A percentile compares a stretch with the other conserved stretches of the same genome.
Conservation (phyloP, 2,797 vertebrate genomes). For the Characodon lateralis region DNA sequence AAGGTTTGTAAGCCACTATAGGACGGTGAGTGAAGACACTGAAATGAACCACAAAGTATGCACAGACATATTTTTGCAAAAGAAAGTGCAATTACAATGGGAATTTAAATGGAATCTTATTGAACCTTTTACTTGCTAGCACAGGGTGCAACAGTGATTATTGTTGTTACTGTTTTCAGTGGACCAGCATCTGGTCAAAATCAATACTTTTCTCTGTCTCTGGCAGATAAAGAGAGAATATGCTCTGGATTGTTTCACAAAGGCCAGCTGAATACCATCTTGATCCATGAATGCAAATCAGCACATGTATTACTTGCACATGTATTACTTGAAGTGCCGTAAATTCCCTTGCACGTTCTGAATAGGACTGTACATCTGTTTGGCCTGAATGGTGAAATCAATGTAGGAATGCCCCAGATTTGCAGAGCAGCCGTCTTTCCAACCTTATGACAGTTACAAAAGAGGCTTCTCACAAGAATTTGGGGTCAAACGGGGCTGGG, state of each 20-base stretch:
- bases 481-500: slow-evolving; percentile 53
- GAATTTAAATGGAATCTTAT: slow-evolving; percentile 47
- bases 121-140: slow-evolving; percentile 55
- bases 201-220: slow-evolving; percentile 42
- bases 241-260: slow-evolving; percentile 36
- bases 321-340: slow-evolving; percentile 34
- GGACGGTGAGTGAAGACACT: neutral
- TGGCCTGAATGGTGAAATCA: slow-evolving; percentile 57
- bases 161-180: slow-evolving; percentile 38
- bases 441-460: slow-evolving; percentile 59
- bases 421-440: slow-evolving; percentile 38
- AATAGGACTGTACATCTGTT: slow-evolving; percentile 59
- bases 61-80: slow-evolving; percentile 51
- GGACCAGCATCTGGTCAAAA: slow-evolving; percentile 48
- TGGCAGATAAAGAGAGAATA: slow-evolving; percentile 37
- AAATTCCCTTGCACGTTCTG: slow-evolving; percentile 25
- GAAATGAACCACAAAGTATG: slow-evolving; percentile 51
- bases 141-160: slow-evolving; percentile 50
- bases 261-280: slow-evolving; percentile 41
- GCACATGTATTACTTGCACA: slow-evolving; percentile 32
- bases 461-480: slow-evolving; percentile 59
- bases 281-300: slow-evolving; percentile 62
- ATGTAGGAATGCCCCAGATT: slow-evolving; percentile 53
- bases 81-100: slow-evolving; percentile 49
- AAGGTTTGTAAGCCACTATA: neutral